Conservation (phyloP, 2,113 vertebrate genomes). For the Myrmophylax atrothorax region DNA sequence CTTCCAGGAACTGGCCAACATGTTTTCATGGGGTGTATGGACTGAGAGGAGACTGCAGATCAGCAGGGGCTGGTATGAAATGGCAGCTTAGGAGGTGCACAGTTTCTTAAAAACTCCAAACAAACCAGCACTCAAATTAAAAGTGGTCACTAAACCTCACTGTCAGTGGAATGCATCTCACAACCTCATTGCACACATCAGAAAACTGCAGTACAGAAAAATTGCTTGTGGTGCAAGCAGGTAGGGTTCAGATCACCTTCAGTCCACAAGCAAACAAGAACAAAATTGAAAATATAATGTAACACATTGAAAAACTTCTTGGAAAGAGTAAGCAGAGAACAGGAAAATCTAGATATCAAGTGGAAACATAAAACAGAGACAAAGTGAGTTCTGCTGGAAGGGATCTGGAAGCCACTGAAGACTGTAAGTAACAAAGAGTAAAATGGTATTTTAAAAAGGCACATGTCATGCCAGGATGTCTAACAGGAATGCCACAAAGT, state of each 20-base stretch:
- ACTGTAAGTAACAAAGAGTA: accelerated
- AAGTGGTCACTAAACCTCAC: background rate
- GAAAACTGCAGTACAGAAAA: background rate
- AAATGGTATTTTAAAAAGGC: background rate
- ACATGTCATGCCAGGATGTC: background rate
- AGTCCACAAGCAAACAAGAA: background rate
- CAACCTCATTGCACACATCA: accelerated
- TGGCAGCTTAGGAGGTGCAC: background rate
- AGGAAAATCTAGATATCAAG: background rate
- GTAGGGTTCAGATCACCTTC: background rate
- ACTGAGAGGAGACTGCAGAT: background rate
- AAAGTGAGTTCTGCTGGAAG: background rate
- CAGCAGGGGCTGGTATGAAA: background rate
- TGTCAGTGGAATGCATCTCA: background rate
- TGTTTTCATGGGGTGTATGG: background rate
- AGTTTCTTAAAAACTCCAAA: background rate
- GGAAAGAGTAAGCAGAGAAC: background rate
- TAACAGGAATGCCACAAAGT: background rate
- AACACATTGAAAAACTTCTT: background rate
- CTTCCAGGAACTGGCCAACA: background rate
- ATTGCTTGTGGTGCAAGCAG: background rate
- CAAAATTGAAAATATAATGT: background rate
- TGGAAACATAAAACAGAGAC: background rate
- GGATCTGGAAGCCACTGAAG: background rate
- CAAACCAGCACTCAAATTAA: background rate